phyloP scores from a whole-genome alignment of 2,113 vertebrate species.

The Nothobranchius kuhntae region DNA sequence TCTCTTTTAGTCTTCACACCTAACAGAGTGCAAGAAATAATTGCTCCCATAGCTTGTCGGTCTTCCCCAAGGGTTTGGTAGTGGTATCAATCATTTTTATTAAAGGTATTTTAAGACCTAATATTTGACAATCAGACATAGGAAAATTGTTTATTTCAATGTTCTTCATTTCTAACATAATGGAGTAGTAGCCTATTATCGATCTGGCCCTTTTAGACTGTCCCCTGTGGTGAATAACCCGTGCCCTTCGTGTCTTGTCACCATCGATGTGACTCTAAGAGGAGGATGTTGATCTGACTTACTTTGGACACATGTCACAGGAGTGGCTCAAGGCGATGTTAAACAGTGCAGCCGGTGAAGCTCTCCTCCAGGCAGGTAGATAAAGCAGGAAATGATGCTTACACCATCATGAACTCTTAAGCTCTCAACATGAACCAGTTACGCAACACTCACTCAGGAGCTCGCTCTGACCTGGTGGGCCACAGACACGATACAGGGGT shows the following conservation, averaged over 20 bases:
- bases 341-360: slow-evolving; percentile 40
- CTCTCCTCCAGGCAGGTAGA: slow-evolving; percentile 49
- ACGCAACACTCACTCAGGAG: slow-evolving; percentile 50
- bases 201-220: slow-evolving; percentile 29
- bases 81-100: slow-evolving; percentile 28
- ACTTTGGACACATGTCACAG: slow-evolving; percentile 50
- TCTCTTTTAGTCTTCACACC: slow-evolving; percentile 65
- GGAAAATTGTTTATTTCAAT: slow-evolving; percentile 26
- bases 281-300: slow-evolving; percentile 55
- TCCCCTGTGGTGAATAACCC: slow-evolving; percentile 30
- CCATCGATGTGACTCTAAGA: slow-evolving; percentile 46
- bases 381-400: slow-evolving; percentile 63
- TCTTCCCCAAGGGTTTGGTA: slow-evolving; percentile 32
- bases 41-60: slow-evolving; percentile 48
- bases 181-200: slow-evolving; percentile 18
- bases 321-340: slow-evolving; percentile 50
- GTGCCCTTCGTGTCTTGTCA: slow-evolving; percentile 37
- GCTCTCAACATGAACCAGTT: slow-evolving; percentile 63
- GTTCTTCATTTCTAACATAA: slow-evolving; percentile 4
- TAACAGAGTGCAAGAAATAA: slow-evolving; percentile 49
- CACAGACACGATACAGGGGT: slow-evolving; percentile 32
- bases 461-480: slow-evolving; percentile 37
- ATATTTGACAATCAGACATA: slow-evolving; percentile 7
- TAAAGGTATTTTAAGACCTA: slow-evolving; percentile 36
- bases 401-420: slow-evolving; percentile 61